Evolutionary conservation across 2,797 vertebrate genomes (phyloP).

Genomic region (Chloroceryle inda): DNA sequence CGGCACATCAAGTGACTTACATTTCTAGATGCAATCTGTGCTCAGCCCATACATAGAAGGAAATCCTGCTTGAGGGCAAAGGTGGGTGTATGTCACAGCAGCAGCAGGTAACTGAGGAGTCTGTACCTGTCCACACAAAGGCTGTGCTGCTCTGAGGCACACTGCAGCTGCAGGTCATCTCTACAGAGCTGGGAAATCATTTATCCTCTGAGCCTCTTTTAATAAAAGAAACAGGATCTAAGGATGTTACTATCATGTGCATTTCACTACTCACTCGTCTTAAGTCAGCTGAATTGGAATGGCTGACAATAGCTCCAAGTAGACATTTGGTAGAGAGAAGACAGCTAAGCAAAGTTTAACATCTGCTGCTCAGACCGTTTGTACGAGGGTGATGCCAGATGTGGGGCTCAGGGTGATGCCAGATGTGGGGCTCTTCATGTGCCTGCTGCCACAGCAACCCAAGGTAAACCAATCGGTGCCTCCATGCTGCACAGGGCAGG

Average conservation of each 20-base stretch:
- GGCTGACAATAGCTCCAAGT: background rate
- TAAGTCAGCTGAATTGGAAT: background rate
- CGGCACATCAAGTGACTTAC: background rate
- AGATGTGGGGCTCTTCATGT: background rate
- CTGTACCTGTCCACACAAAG: background rate
- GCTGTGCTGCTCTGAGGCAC: background rate
- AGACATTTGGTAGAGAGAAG: background rate
- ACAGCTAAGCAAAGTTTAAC: background rate
- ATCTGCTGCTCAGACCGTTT: background rate
- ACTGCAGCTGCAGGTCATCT: background rate
- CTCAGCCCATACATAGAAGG: background rate
- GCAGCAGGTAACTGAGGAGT: background rate
- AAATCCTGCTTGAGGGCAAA: background rate
- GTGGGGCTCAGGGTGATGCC: fast-evolving
- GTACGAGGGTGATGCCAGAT: background rate
- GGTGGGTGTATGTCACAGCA: fast-evolving
- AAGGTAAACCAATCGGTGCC: fast-evolving
- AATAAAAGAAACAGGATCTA: background rate
- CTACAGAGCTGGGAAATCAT: background rate
- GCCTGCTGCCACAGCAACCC: background rate
- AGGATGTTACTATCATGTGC: fast-evolving
- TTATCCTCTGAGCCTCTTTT: background rate
- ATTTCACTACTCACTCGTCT: background rate
- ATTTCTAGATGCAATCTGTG: background rate
- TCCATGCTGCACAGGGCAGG: background rate